phyloP scores from a whole-genome alignment of 2,797 vertebrate genomes.

The Artibeus jamaicensis region DNA sequence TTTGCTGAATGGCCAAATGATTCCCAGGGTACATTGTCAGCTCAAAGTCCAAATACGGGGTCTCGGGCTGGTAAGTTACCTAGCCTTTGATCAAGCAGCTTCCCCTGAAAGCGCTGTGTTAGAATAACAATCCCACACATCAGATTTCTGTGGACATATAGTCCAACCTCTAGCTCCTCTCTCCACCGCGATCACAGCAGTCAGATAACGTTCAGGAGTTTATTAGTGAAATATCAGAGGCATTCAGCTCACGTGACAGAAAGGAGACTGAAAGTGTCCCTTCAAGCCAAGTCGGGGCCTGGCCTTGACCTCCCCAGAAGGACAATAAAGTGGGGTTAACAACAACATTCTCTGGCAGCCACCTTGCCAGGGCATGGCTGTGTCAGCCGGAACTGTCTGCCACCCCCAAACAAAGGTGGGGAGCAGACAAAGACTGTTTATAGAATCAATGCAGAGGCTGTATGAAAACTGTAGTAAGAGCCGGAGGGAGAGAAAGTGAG shows the following conservation, averaged over 20 bases:
- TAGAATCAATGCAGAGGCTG: constrained; percentile 48
- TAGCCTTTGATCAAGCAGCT: constrained; percentile 5
- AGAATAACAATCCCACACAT: neutral
- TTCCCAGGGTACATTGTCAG: neutral
- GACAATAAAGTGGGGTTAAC: constrained; percentile 34
- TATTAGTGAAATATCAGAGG: constrained; percentile 75
- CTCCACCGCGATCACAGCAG: constrained; percentile 64
- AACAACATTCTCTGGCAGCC: constrained; percentile 45
- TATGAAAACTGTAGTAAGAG: neutral
- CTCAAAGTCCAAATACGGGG: neutral
- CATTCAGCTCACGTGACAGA: constrained; percentile 70
- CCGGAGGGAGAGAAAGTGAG: neutral
- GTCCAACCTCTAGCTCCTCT: neutral
- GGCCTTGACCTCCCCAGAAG: constrained; percentile 27
- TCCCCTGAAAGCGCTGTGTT: neutral
- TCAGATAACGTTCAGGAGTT: constrained; percentile 68
- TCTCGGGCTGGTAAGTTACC: neutral
- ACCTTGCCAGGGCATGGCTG: neutral
- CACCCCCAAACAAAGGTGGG: neutral
- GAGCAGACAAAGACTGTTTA: constrained; percentile 27
- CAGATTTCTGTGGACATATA: neutral
- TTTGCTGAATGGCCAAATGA: constrained; percentile 8
- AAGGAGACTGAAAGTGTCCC: constrained; percentile 72
- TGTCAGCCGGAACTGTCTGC: neutral
- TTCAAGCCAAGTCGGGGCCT: constrained; percentile 54